Evolutionary conservation across 2,888 invertebrate species (phyloP), one percentile per base, ranked within the genome.

Genomic region (Meandrusa payeni): DNA sequence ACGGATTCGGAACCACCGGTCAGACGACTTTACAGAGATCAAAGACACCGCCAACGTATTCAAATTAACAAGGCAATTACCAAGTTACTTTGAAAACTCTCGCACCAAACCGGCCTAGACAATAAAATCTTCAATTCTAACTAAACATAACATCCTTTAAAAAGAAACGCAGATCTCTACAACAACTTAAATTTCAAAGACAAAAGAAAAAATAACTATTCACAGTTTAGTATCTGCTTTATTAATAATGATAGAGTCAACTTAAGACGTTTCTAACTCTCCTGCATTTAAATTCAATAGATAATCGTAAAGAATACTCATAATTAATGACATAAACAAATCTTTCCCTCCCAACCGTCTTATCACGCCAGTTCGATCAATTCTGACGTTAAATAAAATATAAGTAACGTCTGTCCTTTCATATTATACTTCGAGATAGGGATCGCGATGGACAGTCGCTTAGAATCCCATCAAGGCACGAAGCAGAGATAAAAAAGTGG

Each of bases 361-460:
- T 86, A 86, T 86, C 86, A 57, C 51, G 61, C 62, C 72, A 76
- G 64, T 77, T 82, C 73, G 80, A 87, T 87, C 87, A 77, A 69
- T 67, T 70, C 71, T 76, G 83, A 82, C 76, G 68, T 83, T 81
- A 78, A 82, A 85, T 85, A 83, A 86, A 85, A 83, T 86, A 79
- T 86, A 86, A 82, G 81, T 77, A 72, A 83, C 73, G 82, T 85
- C 82, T 81, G 83, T 85, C 83, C 82, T 77, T 76, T 82, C 78
- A 81, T 86, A 85, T 86, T 86, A 85, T 80, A 66, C 76, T 64
- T 54, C 49, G 56, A 78, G 87, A 87, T 87, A 85, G 80, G 76
- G 64, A 85, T 86, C 86, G 57, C 69, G 67, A 82, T 75, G 80
- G 83, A 83, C 83, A 82, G 76, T 78, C 76, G 73, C 71, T 77